A percentile compares a stretch with the other conserved stretches of the same genome.
phyloP scores from a whole-genome alignment of 2,113 vertebrate genomes.

The Brevimyrus niger region DNA sequence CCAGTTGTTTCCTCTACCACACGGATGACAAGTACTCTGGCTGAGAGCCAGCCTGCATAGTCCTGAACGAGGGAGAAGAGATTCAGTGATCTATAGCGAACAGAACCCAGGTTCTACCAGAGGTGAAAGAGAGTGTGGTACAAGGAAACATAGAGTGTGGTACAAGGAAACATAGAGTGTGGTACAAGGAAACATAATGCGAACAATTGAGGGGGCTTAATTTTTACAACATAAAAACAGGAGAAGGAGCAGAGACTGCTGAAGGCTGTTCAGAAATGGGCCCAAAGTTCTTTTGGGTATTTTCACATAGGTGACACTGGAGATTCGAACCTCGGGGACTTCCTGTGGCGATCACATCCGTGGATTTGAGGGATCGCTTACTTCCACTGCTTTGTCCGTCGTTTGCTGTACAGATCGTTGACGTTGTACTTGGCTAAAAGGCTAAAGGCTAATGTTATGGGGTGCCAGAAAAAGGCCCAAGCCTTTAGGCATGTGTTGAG shows the following conservation, averaged over 20 bases:
- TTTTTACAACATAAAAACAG: background rate
- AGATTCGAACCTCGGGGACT: slow-evolving; percentile 6
- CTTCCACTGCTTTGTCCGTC: background rate
- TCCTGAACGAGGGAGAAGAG: background rate
- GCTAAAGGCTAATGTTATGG: background rate
- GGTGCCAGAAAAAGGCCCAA: background rate
- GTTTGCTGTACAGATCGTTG: background rate
- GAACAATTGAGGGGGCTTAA: background rate
- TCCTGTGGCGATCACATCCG: slow-evolving; percentile 17
- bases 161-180: background rate
- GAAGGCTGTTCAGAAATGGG: slow-evolving; percentile 17
- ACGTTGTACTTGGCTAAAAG: background rate
- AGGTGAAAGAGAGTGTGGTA: background rate
- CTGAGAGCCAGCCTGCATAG: background rate
- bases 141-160: no score
- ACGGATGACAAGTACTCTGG: background rate
- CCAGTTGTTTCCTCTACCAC: background rate
- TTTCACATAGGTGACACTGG: slow-evolving; percentile 15
- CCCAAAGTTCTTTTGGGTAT: slow-evolving; percentile 16
- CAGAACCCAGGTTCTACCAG: background rate
- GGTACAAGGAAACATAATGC: background rate
- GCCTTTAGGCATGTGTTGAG: background rate
- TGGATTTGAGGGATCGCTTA: slow-evolving; percentile 7
- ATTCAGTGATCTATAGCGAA: background rate
- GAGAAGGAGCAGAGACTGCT: slow-evolving; percentile 7